Percentiles rank a stretch among this genome's conserved stretches.
Evolutionary conservation across 2,888 invertebrate species (phyloP).

Genomic region (Miltochrista miniata): DNA sequence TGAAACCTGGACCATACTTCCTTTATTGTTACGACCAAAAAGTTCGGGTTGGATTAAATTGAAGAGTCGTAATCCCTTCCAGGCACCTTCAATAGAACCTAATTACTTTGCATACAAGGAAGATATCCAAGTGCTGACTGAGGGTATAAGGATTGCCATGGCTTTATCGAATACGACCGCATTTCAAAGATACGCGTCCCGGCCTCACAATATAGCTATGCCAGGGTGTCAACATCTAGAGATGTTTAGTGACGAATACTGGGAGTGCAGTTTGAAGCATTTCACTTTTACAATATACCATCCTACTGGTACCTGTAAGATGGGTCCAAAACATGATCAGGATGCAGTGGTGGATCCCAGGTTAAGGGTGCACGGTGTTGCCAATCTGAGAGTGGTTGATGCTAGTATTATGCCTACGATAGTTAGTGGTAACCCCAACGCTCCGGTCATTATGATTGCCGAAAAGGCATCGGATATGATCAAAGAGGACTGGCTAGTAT

Average conservation of each 20-base stretch:
- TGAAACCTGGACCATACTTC: slow-evolving; percentile 94
- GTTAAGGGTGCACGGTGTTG: slow-evolving; percentile 90
- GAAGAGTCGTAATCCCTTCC: slow-evolving; percentile 90
- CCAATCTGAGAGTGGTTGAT: slow-evolving; percentile 90
- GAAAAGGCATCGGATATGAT: slow-evolving; percentile 96
- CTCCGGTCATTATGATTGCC: slow-evolving; percentile 95
- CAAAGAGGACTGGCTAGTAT: slow-evolving; percentile 91
- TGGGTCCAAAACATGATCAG: slow-evolving; percentile 91
- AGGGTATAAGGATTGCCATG: slow-evolving; percentile 93
- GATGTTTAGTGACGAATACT: slow-evolving; percentile 91
- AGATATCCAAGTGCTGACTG: slow-evolving; percentile 90
- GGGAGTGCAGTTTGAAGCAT: slow-evolving; percentile 93
- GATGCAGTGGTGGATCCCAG: slow-evolving; percentile 92
- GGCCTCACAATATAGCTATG: slow-evolving; percentile 90
- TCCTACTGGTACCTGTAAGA: slow-evolving; percentile 93
- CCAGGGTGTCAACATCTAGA: slow-evolving; percentile 91
- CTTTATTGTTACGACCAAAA: slow-evolving; percentile 91
- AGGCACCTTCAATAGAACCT: slow-evolving; percentile 93
- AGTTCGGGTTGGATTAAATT: slow-evolving; percentile 95
- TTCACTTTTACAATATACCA: slow-evolving; percentile 93
- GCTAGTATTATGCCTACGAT: slow-evolving; percentile 95
- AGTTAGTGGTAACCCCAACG: slow-evolving; percentile 95
- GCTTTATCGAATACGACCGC: slow-evolving; percentile 91
- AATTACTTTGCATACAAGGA: slow-evolving; percentile 95
- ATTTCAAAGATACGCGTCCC: slow-evolving; percentile 91